phyloP scores from a whole-genome alignment of 2,888 invertebrate species.

The Lamellibrachia satsuma region DNA sequence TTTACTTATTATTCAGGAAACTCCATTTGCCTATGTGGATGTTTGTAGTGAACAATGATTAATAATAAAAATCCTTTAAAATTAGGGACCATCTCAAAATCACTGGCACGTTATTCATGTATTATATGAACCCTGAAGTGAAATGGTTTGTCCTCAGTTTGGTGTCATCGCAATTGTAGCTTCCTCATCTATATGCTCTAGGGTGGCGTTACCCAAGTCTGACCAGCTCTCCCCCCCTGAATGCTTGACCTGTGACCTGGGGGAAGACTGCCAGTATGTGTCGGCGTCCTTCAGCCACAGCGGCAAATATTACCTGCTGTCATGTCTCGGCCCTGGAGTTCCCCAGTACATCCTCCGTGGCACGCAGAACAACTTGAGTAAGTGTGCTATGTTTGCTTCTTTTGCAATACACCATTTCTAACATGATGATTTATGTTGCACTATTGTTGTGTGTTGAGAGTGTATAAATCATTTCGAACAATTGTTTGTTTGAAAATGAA shows the following conservation, averaged over 20 bases:
- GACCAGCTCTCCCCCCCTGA: constrained; percentile 28
- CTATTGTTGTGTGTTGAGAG: background rate
- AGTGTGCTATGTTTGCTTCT: background rate
- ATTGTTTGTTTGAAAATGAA: background rate
- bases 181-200: constrained; percentile 23
- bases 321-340: constrained; percentile 90
- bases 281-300: constrained; percentile 70
- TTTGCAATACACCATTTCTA: background rate
- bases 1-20: too few species aligned
- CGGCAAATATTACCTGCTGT: constrained; percentile 82
- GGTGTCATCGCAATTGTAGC: background rate
- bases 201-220: constrained; percentile 24
- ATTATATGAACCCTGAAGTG: too few species aligned
- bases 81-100: too few species aligned
- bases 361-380: background rate
- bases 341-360: constrained; percentile 69
- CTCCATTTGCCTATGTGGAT: too few species aligned
- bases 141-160: background rate
- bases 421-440: too few species aligned
- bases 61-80: too few species aligned
- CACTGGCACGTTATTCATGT: too few species aligned
- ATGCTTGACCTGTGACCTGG: constrained; percentile 75
- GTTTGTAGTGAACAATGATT: too few species aligned
- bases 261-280: constrained; percentile 85
- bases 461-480: background rate